A percentile compares a stretch with the other conserved stretches of the same genome.
Evolutionary conservation across 2,797 vertebrate genomes (phyloP).

Genomic region (Lacerta viridis): DNA sequence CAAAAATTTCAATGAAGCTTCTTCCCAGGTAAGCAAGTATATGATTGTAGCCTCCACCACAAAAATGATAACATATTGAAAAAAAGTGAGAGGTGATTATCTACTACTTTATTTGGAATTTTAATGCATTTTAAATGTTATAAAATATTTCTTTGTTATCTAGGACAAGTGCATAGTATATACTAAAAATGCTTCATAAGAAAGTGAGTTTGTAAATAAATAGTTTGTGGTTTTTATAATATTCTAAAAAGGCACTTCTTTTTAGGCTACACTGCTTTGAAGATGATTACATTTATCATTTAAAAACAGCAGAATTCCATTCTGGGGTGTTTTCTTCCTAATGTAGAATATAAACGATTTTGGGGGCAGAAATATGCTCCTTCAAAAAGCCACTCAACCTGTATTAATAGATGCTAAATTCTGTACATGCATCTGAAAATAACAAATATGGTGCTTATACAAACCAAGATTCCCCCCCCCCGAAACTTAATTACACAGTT

Average conservation of each 20-base stretch:
- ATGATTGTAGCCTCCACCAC: slow-evolving; percentile 57
- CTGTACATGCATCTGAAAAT: not conserved
- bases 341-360: not conserved
- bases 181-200: slow-evolving; percentile 30
- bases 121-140: slow-evolving; percentile 48
- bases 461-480: not conserved
- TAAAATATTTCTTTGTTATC: not conserved
- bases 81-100: slow-evolving; percentile 37
- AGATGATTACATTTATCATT: slow-evolving; percentile 23
- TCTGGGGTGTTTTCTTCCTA: not conserved
- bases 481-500: not conserved
- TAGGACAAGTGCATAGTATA: slow-evolving; percentile 37
- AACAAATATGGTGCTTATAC: not conserved
- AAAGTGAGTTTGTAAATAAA: slow-evolving; percentile 40
- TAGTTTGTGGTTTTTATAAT: slow-evolving; percentile 15
- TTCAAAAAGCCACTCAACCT: slow-evolving; percentile 9
- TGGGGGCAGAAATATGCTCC: not conserved
- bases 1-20: not conserved
- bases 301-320: slow-evolving; percentile 25
- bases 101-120: slow-evolving; percentile 14
- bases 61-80: slow-evolving; percentile 37
- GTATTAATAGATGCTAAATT: not conserved
- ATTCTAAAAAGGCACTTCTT: not conserved
- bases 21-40: not conserved
- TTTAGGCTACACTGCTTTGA: slow-evolving; percentile 34